Base-by-base conservation (phyloP, 2,113 vertebrate genomes). In the Sorex fumeus region DNA sequence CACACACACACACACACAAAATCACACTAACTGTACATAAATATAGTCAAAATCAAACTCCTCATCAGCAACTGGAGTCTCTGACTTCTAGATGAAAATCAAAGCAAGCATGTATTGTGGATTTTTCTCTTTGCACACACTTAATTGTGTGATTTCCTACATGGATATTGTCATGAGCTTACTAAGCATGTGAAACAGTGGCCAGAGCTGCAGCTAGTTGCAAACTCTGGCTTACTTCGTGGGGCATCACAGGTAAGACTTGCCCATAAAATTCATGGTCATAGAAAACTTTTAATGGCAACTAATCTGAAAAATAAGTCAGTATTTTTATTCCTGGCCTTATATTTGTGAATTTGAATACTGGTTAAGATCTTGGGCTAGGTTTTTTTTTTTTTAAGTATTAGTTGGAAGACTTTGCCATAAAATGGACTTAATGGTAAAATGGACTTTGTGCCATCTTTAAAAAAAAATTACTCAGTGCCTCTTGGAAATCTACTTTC, bases 41-140 rank as follows among this genome's bases (percentile, higher is more conserved):
- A 88, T 70, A 81, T 62, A 34, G 43, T 87, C 50, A 96, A 95
- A 91, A 82, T 92, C 87, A 94, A 85, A 45, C 43, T 91, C 81
- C 91, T 93, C 50, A 75, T 87, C 28, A 60, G 36, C 43, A 93
- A 69, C 79, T 83, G 78, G 9, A 78, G 60, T 67, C 92, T 94
- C 81, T 71, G 85, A 36, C 62, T 94, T 95, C 83, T 90, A 86
- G 71, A 74, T 90, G 84, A 83, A 81, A 95, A 93, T 84, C 19
- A 70, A 81, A 93, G 47, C 88, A 78, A 57, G 74, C 84, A 40
- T 32, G 74, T 8, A 79, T 77, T 67, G 45, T 87, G 70, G 28
- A 47, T 50, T 84, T 85, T 93, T 93, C 90, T 94, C 64, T 90
- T 84, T 76, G n/a, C 43, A 30, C 84, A 34, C 32, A 69, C 34